Base-by-base conservation (phyloP, 2,797 vertebrate genomes). In the Rhinogobio ventralis region DNA sequence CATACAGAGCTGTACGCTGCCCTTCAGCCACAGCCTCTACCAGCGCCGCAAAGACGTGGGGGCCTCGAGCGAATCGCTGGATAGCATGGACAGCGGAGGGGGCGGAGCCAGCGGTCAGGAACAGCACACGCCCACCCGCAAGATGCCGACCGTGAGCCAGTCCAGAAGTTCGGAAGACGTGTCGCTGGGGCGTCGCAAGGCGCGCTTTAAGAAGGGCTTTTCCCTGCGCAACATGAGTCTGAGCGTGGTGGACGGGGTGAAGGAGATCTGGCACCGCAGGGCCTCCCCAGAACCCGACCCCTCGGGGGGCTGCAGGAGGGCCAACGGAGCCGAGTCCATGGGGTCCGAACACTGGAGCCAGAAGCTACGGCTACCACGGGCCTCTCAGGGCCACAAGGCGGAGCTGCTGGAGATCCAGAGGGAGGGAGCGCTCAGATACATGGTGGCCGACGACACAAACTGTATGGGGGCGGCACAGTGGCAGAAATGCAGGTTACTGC, bases 141-240 rank as follows among this genome's bases (percentile, higher is more conserved):
- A 97, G 77, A 94, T 96, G 46, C 95, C 96, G 0, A 93, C 95
- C 1, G 94, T 97, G 0, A 97, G 97, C 86, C 97, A 99, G 90
- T 99, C 98, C 1, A 96, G 97, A 74, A 99, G 98, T 93, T 98
- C 97, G 0, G 98, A 99, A 94, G 98, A 99, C 0, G 97, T 99
- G 87, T 98, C 97, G 0, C 92, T 95, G 53, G 91, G 94, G 0
- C 92, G 94, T 45, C 84, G 95, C 69, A 98, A 97, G 90, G 93
- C 96, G 17, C 96, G 96, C 72, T 97, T 97, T 89, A 98, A 98
- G 91, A 99, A 99, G 86, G 98, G 98, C 84, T 99, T 99, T 89
- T 99, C 97, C 4, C 90, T 99, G 92, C 95, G 98, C 90, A 99
- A 99, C 93, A 98, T 99, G 97, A 99, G 98, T 87, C 93, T 99